These are phyloP conservation scores for Pagetopsis macropterus DNA, from an alignment of 2,797 vertebrate species.

Conservation along the genomic window DNA sequence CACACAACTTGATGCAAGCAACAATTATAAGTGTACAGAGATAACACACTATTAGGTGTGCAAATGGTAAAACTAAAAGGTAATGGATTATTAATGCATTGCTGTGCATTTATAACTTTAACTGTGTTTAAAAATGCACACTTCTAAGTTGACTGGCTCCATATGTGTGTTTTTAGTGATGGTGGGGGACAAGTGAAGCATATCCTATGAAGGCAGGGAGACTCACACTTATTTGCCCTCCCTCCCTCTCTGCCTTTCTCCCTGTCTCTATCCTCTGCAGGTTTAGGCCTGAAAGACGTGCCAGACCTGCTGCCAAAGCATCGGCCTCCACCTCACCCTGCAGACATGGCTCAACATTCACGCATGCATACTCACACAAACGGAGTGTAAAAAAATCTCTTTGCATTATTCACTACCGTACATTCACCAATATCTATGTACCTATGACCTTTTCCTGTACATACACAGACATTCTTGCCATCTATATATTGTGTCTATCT, in stretches of 20 bases:
- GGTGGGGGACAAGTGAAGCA: constrained; percentile 50
- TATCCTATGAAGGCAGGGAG: constrained; percentile 55
- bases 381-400: constrained; percentile 17
- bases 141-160: constrained; percentile 10
- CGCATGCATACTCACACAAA: constrained; percentile 33
- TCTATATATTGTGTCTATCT: constrained; percentile 1
- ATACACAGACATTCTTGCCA: constrained; percentile 24
- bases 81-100: background rate
- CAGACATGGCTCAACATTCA: constrained; percentile 80
- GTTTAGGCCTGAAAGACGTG: constrained; percentile 86
- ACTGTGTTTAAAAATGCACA: constrained; percentile 5
- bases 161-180: constrained; percentile 45
- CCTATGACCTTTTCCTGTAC: background rate
- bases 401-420: constrained; percentile 10
- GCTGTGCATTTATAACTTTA: constrained; percentile 12
- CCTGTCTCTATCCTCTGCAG: constrained; percentile 63
- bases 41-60: background rate
- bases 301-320: constrained; percentile 86
- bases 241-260: no score
- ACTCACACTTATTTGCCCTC: constrained; percentile 62
- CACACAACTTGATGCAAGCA: constrained; percentile 21
- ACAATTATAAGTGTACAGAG: constrained; percentile 2
- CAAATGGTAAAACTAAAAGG: background rate
- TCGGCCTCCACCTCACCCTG: constrained; percentile 85
- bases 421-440: background rate